These are phyloP conservation scores for Arremon aurantiirostris DNA, from an alignment of 2,797 vertebrate genomes.

Conservation along the genomic window DNA sequence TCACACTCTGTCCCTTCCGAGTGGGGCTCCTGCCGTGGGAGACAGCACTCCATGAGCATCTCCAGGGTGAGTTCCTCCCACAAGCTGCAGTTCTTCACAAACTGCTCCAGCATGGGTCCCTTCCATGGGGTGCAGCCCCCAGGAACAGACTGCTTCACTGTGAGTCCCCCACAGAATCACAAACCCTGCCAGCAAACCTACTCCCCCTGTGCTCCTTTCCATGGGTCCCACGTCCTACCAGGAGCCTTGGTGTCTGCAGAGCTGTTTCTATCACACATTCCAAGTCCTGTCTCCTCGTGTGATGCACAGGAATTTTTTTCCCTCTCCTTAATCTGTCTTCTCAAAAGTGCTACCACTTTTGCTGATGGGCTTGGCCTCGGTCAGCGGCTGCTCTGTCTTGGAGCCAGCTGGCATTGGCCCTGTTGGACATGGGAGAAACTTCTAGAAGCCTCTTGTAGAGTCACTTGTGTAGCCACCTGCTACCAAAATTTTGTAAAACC, in stretches of 20 bases:
- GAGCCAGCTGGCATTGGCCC: not conserved
- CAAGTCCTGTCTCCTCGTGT: not conserved
- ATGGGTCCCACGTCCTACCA: too few relatives aligned
- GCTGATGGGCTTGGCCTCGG: not conserved
- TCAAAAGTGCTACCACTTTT: too few relatives aligned
- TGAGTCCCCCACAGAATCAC: not conserved
- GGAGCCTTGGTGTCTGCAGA: not conserved
- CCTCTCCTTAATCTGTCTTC: not conserved
- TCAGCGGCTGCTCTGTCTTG: not conserved
- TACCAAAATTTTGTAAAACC: not conserved
- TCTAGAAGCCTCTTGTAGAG: not conserved
- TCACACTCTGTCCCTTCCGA: not conserved
- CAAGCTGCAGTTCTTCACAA: not conserved
- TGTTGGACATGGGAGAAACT: not conserved
- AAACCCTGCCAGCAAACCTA: not conserved
- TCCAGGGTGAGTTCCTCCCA: not conserved
- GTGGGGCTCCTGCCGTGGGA: not conserved
- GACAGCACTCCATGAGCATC: not conserved
- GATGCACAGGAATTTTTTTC: not conserved
- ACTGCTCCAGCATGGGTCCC: not conserved
- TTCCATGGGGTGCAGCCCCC: not conserved
- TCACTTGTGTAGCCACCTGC: not conserved
- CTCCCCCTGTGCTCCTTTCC: accelerated
- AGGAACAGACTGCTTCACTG: not conserved
- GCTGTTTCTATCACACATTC: not conserved